A percentile compares a stretch with the other conserved stretches of the same genome.
These are phyloP conservation scores for Caenorhabditis plicata DNA, from an alignment of 2,888 invertebrate genomes.

Conservation along the genomic window DNA sequence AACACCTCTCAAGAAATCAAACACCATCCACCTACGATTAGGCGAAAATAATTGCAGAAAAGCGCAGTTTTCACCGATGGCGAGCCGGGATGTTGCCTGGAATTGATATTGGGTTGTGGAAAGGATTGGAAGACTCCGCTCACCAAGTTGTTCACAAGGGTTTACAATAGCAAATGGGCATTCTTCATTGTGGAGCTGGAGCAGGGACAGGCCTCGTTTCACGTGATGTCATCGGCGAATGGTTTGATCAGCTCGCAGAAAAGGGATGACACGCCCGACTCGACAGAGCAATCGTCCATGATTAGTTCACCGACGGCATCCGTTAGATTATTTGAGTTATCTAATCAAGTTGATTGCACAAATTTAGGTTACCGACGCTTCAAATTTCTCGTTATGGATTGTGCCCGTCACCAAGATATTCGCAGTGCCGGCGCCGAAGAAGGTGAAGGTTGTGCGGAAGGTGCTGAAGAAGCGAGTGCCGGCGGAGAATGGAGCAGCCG, in stretches of 20 bases:
- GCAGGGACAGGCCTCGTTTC: slow-evolving; percentile 41
- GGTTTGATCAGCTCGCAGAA: slow-evolving; percentile 23
- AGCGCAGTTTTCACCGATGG: slow-evolving; percentile 48
- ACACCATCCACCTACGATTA: no score
- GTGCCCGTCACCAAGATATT: slow-evolving; percentile 48
- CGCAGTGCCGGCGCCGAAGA: slow-evolving; percentile 46
- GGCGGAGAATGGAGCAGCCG: neutral
- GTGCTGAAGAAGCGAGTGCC: slow-evolving; percentile 47
- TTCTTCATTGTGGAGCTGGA: slow-evolving; percentile 48
- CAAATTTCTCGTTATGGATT: slow-evolving; percentile 48
- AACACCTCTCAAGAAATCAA: no score
- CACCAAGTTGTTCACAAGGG: slow-evolving; percentile 36
- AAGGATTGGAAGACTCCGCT: slow-evolving; percentile 47
- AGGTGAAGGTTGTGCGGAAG: slow-evolving; percentile 48
- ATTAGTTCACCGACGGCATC: slow-evolving; percentile 43
- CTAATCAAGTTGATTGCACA: no score
- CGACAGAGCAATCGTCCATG: slow-evolving; percentile 42
- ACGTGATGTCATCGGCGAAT: slow-evolving; percentile 31
- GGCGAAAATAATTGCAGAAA: no score
- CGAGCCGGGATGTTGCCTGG: slow-evolving; percentile 39
- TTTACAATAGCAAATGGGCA: slow-evolving; percentile 50
- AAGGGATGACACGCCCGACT: slow-evolving; percentile 46
- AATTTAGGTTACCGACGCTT: slow-evolving; percentile 31
- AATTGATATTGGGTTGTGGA: slow-evolving; percentile 43
- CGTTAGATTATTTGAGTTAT: no score